These are phyloP conservation scores for Phyllopteryx taeniolatus DNA, from an alignment of 2,113 vertebrate genomes.

Conservation along the genomic window DNA sequence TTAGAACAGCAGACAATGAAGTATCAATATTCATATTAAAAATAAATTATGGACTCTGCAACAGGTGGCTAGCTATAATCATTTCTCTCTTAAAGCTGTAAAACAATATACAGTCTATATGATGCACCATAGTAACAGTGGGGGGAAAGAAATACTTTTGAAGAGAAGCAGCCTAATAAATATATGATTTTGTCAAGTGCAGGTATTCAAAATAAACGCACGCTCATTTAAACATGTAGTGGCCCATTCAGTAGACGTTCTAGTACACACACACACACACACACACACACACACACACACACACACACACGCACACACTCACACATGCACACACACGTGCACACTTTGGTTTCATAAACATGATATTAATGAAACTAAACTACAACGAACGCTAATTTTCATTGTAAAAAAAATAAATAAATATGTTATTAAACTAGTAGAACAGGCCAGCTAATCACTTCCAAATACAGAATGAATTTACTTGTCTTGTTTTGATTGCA, in stretches of 20 bases:
- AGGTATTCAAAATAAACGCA: constrained; percentile 16
- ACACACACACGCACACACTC: constrained; percentile 18
- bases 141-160: not conserved
- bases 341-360: too few species aligned
- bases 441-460: constrained; percentile 34
- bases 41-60: not conserved
- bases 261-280: not conserved
- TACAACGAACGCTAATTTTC: not conserved
- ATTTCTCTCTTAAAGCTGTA: constrained; percentile 9
- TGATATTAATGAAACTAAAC: not conserved
- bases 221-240: constrained; percentile 2
- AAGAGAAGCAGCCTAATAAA: not conserved
- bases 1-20: constrained; percentile 28
- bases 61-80: not conserved
- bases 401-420: not conserved
- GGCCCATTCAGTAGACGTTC: not conserved
- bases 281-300: constrained; percentile 8
- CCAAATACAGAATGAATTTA: constrained; percentile 31
- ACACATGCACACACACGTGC: not conserved
- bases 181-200: constrained; percentile 16
- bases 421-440: not conserved
- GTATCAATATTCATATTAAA: constrained; percentile 11
- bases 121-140: not conserved
- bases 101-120: constrained; percentile 4
- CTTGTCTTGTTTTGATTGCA: constrained; percentile 15